A percentile compares a stretch with the other conserved stretches of the same genome.
phyloP scores from a whole-genome alignment of 2,888 invertebrate genomes.

The Parelbella ahira region DNA sequence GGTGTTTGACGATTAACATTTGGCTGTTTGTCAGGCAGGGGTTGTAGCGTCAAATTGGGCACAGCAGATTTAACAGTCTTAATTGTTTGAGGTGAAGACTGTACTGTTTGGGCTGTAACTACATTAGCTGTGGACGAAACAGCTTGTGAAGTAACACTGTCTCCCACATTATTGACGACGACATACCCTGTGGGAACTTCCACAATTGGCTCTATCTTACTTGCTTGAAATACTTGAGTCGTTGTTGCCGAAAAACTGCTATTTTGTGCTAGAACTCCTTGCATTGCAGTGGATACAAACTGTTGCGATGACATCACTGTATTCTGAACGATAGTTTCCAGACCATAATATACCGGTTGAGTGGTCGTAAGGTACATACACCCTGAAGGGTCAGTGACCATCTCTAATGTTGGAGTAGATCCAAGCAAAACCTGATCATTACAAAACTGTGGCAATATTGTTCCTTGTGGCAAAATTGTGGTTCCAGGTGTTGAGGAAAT shows the following conservation, averaged over 20 bases:
- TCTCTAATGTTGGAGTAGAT: slow-evolving; percentile 82
- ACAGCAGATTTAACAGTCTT: slow-evolving; percentile 52
- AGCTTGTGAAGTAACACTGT: slow-evolving; percentile 61
- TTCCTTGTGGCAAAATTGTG: slow-evolving; percentile 82
- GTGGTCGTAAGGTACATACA: slow-evolving; percentile 82
- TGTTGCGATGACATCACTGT: slow-evolving; percentile 95
- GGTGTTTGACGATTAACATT: slow-evolving; percentile 62
- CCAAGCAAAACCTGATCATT: slow-evolving; percentile 83
- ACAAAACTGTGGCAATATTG: slow-evolving; percentile 75
- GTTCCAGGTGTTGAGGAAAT: slow-evolving; percentile 78
- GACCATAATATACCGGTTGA: slow-evolving; percentile 89
- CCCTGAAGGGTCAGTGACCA: slow-evolving; percentile 81
- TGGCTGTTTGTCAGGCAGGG: slow-evolving; percentile 64
- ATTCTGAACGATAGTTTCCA: slow-evolving; percentile 93
- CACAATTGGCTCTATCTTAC: slow-evolving; percentile 90
- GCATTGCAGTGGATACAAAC: slow-evolving; percentile 89
- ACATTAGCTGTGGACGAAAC: slow-evolving; percentile 65
- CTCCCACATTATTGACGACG: slow-evolving; percentile 83
- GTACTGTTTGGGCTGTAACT: slow-evolving; percentile 64
- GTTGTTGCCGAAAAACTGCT: slow-evolving; percentile 92
- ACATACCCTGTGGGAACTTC: slow-evolving; percentile 87
- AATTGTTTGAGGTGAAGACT: slow-evolving; percentile 60
- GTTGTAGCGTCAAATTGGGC: slow-evolving; percentile 73
- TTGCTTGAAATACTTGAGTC: slow-evolving; percentile 91
- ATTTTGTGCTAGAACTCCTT: slow-evolving; percentile 88